Evolutionary conservation across 2,113 vertebrate genomes (phyloP).

Genomic region (Centropristis striata): DNA sequence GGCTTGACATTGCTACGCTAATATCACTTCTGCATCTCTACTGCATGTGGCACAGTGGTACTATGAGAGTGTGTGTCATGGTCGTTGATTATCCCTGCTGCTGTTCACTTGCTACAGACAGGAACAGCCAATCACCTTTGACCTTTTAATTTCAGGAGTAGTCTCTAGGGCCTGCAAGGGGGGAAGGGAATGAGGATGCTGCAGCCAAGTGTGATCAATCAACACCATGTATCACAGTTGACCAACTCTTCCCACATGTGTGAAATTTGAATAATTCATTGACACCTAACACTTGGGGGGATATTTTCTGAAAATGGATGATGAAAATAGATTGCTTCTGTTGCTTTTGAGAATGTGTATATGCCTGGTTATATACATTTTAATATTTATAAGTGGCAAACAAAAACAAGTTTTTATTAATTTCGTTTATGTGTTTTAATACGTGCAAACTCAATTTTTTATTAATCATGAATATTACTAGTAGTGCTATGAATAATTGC

Average conservation of each 20-base stretch:
- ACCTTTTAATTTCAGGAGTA: constrained; percentile 70
- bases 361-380: background rate
- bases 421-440: background rate
- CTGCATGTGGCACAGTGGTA: constrained; percentile 19
- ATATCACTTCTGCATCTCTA: constrained; percentile 13
- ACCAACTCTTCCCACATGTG: constrained; percentile 57
- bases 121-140: constrained; percentile 61
- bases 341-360: background rate
- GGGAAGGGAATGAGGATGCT: constrained; percentile 16
- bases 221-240: constrained; percentile 62
- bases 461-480: background rate
- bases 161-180: constrained; percentile 34
- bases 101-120: constrained; percentile 50
- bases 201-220: constrained; percentile 70
- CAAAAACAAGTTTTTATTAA: background rate
- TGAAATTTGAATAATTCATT: constrained; percentile 64
- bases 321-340: constrained; percentile 40
- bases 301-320: constrained; percentile 26
- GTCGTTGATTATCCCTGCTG: constrained; percentile 51
- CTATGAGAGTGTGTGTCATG: constrained; percentile 16
- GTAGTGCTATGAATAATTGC: background rate
- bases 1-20: constrained; percentile 1
- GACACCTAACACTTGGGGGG: constrained; percentile 29
- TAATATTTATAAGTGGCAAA: constrained; percentile 16
- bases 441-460: background rate